These are phyloP conservation scores for Psylliodes chrysocephalus DNA, from an alignment of 2,888 invertebrate genomes.

Conservation along the genomic window DNA sequence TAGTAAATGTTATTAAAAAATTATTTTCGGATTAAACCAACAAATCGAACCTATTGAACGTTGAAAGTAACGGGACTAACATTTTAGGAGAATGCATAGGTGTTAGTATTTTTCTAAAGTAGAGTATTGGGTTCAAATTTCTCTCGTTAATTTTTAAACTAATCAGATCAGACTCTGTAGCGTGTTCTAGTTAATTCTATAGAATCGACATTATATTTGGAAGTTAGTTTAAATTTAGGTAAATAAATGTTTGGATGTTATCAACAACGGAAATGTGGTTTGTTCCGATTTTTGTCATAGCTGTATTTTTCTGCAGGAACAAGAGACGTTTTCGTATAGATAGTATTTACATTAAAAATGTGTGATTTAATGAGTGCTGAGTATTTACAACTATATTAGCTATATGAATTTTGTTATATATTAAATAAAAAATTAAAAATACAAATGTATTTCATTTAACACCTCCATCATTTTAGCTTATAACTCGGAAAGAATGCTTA, in stretches of 20 bases:
- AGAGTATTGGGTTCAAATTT: slow-evolving; percentile 8
- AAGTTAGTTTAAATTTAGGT: slow-evolving; percentile 51
- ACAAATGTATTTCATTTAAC: neutral
- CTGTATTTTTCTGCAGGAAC: slow-evolving; percentile 41
- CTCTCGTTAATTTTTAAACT: slow-evolving; percentile 28
- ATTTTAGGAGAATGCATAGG: slow-evolving; percentile 25
- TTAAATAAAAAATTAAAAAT: slow-evolving; percentile 43
- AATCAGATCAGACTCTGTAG: slow-evolving; percentile 38
- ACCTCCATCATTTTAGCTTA: too few relatives aligned
- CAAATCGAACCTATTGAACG: neutral
- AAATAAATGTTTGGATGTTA: slow-evolving; percentile 53
- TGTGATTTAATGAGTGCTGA: slow-evolving; percentile 58
- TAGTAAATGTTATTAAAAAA: neutral
- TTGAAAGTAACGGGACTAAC: neutral
- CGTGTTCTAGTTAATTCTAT: slow-evolving; percentile 44
- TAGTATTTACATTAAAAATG: slow-evolving; percentile 48
- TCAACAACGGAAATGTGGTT: slow-evolving; percentile 40
- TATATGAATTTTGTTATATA: slow-evolving; percentile 58
- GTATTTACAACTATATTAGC: slow-evolving; percentile 52
- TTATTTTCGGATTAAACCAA: slow-evolving; percentile 6
- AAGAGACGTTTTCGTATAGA: slow-evolving; percentile 42
- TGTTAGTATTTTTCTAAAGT: slow-evolving; percentile 18
- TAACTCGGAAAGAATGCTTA: too few relatives aligned
- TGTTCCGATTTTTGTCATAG: slow-evolving; percentile 38
- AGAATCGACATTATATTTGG: slow-evolving; percentile 41